phyloP scores from a whole-genome alignment of 1,140 invertebrate species.

The Ganaspis sp. region DNA sequence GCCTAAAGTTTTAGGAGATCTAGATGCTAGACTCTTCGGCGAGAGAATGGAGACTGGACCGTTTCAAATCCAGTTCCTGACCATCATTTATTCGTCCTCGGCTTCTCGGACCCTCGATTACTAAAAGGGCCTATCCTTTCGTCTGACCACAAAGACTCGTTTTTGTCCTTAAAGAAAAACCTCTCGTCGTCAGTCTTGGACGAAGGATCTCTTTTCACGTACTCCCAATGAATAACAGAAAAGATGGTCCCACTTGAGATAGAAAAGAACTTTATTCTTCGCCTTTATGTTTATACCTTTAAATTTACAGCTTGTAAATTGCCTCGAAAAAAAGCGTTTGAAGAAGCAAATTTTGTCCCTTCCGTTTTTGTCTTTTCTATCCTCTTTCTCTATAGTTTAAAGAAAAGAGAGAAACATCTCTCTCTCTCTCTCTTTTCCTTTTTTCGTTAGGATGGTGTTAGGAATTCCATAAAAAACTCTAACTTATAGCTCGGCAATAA shows the following conservation, averaged over 20 bases:
- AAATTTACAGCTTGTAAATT: background rate
- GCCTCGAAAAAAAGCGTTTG: background rate
- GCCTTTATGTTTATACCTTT: background rate
- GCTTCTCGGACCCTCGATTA: background rate
- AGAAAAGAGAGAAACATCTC: no score
- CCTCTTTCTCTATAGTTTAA: background rate
- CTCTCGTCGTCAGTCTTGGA: background rate
- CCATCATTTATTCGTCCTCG: constrained; percentile 25
- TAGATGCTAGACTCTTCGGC: no score
- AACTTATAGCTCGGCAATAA: background rate
- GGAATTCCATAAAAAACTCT: background rate
- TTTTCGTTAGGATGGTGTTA: background rate
- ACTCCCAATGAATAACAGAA: background rate
- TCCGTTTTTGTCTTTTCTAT: background rate
- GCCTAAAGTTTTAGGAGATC: background rate
- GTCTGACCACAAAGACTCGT: constrained; percentile 24
- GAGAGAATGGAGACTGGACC: background rate
- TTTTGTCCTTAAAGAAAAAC: constrained; percentile 24
- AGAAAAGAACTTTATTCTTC: background rate
- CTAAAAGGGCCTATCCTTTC: constrained; percentile 12
- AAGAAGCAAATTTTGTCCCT: background rate
- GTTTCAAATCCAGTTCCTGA: constrained; percentile 22
- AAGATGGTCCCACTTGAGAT: background rate
- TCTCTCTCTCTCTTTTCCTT: background rate
- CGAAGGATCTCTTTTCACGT: background rate